Conservation (phyloP, 2,113 vertebrate species). For the Herpetotheres cachinnans region DNA sequence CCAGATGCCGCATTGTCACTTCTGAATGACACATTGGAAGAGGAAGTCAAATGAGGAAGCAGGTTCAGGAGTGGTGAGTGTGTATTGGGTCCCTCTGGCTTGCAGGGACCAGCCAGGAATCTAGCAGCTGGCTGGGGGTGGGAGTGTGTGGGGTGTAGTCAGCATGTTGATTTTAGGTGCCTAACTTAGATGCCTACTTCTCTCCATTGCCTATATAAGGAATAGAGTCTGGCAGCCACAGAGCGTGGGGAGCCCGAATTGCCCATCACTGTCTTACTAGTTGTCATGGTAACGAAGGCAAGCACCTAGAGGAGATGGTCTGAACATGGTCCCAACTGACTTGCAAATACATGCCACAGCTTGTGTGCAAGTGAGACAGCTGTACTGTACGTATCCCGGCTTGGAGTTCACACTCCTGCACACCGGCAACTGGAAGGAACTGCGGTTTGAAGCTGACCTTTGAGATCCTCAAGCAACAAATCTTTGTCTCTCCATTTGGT, state of each 20-base stretch:
- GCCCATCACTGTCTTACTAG: constrained; percentile 41
- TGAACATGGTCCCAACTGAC: neutral
- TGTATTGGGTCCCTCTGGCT: neutral
- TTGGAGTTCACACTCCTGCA: neutral
- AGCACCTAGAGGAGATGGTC: constrained; percentile 27
- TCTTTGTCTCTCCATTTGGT: neutral
- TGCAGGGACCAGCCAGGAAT: neutral
- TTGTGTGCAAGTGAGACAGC: neutral
- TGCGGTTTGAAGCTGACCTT: neutral
- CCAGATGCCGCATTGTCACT: constrained; percentile 36
- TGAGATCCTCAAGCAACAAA: neutral
- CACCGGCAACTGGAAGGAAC: neutral
- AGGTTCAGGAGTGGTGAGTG: neutral
- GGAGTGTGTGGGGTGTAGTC: neutral
- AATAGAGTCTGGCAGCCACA: constrained; percentile 29
- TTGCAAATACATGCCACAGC: neutral
- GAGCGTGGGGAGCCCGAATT: constrained; percentile 41
- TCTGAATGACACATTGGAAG: constrained; percentile 57
- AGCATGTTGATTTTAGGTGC: constrained; percentile 26
- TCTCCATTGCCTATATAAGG: constrained; percentile 50
- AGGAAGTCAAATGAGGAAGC: constrained; percentile 36
- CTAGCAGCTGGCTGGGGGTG: constrained; percentile 42
- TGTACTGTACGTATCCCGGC: neutral
- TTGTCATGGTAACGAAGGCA: constrained; percentile 27
- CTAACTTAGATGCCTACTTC: constrained; percentile 20